These are phyloP conservation scores for Sibirionetta formosa DNA, from an alignment of 2,797 vertebrate species.

Conservation along the genomic window DNA sequence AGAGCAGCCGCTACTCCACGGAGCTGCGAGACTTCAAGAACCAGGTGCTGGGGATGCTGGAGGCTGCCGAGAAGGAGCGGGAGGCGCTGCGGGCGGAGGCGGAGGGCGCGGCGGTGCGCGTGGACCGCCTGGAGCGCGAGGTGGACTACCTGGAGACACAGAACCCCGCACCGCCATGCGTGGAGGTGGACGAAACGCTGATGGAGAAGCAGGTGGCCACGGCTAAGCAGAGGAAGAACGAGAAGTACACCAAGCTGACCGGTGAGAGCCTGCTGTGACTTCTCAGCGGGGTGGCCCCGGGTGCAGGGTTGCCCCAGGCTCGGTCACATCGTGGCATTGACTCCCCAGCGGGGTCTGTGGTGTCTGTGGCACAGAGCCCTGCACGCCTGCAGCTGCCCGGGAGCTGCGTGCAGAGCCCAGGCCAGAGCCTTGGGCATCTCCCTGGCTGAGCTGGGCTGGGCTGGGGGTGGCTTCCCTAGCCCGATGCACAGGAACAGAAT, in stretches of 20 bases:
- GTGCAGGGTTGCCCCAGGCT: accelerated
- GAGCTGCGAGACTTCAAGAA: constrained; percentile 94
- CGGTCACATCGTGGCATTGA: accelerated
- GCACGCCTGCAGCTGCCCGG: neutral
- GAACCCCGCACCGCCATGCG: constrained; percentile 90
- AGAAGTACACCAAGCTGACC: constrained; percentile 91
- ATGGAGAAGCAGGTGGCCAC: constrained; percentile 90
- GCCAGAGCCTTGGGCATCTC: neutral
- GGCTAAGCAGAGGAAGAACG: constrained; percentile 91
- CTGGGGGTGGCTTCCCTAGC: neutral
- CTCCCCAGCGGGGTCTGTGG: neutral
- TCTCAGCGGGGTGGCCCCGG: accelerated
- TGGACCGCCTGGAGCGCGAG: constrained; percentile 91
- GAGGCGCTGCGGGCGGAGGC: constrained; percentile 84
- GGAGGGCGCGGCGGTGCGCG: constrained; percentile 81
- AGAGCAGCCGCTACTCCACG: constrained; percentile 88
- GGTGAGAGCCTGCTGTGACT: constrained; percentile 77
- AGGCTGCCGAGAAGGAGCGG: constrained; percentile 88
- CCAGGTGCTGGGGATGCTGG: constrained; percentile 87
- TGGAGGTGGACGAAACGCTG: constrained; percentile 88
- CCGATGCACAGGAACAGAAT: accelerated
- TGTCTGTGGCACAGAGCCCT: neutral
- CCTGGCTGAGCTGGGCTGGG: neutral
- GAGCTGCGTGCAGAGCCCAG: neutral
- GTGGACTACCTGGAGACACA: constrained; percentile 92